Conservation (phyloP, 1,140 invertebrate genomes). For the Rhyacophila brunnea region DNA sequence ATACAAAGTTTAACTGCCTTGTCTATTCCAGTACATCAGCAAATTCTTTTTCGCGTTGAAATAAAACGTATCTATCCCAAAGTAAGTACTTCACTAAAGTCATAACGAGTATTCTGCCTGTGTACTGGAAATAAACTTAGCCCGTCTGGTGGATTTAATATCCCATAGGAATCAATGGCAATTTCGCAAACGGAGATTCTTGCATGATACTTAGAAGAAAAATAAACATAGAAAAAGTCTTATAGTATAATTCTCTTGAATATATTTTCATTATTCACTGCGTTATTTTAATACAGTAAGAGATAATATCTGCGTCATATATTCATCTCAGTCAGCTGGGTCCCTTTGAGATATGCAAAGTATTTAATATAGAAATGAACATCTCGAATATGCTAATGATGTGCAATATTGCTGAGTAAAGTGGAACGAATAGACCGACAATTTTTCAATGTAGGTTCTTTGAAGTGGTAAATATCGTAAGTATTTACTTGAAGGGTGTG, state of each 20-base stretch:
- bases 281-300: no score
- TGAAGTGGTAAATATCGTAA: no score
- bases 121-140: conserved; percentile 32
- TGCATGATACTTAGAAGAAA: conserved; percentile 13
- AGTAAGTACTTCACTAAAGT: conserved; percentile 19
- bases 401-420: background rate
- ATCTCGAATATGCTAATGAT: conserved; percentile 1
- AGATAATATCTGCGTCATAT: no score
- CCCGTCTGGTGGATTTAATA: conserved; percentile 34
- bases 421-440: no score
- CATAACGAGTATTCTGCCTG: conserved; percentile 34
- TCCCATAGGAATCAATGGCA: conserved; percentile 36
- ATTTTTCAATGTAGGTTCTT: no score
- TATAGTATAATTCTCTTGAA: conserved; percentile 11
- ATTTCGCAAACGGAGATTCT: conserved; percentile 18
- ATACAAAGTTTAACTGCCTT: conserved; percentile 17
- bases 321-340: background rate
- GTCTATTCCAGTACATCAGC: conserved; percentile 5
- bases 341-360: conserved; percentile 10
- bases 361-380: conserved; percentile 8
- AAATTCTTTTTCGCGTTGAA: conserved; percentile 24
- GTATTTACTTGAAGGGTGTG: no score
- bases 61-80: conserved; percentile 19
- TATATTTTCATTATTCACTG: background rate
- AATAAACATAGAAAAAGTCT: conserved; percentile 4